Base-by-base conservation (phyloP, 2,888 invertebrate species). In the Cactoblastis cactorum region DNA sequence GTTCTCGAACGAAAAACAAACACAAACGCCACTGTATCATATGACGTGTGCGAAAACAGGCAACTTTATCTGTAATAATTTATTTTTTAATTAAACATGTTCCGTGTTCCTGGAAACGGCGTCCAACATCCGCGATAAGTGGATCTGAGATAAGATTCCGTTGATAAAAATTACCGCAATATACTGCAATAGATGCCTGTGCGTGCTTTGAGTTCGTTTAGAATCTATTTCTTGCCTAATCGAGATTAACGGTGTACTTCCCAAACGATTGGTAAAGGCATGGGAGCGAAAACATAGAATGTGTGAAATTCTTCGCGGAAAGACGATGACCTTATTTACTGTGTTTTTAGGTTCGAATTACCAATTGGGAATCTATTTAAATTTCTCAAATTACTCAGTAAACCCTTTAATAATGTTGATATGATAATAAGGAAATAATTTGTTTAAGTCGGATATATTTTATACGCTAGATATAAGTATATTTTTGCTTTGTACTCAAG, bases 51-150 rank as follows among this genome's bases (percentile, higher is more conserved):
- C 37, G 18, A 19, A 18, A 18, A 18, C 38, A 38, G 18, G 19
- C 38, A 19, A 38, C 19, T 38, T 41, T 22, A 41, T 41, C 41
- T 43, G 5, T n/a, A 17, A 32, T 28, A 28, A 39, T 28, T 43
- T 15, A 6, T 28, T 43, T 28, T 41, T 28, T 43, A 43, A 43
- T 43, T 43, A 43, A 43, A 15, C 3, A 43, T 43, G 28, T 43
- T 43, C 41, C 19, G 19, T n/a, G 39, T 22, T 39, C 43, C 43
- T 28, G 43, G 43, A 43, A 32, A 43, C 43, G 43, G 43, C 3
- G 22, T 43, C 17, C 43, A 43, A 43, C 43, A 43, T 28, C 32
- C 43, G 43, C 43, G 43, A 43, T 43, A 43, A 28, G 14, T 41
- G 14, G 8, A 28, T 28, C 17, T 15, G 6, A 11, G 43, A 43